These are phyloP conservation scores for Venturia canescens DNA, from an alignment of 1,140 invertebrate species.

Conservation along the genomic window DNA sequence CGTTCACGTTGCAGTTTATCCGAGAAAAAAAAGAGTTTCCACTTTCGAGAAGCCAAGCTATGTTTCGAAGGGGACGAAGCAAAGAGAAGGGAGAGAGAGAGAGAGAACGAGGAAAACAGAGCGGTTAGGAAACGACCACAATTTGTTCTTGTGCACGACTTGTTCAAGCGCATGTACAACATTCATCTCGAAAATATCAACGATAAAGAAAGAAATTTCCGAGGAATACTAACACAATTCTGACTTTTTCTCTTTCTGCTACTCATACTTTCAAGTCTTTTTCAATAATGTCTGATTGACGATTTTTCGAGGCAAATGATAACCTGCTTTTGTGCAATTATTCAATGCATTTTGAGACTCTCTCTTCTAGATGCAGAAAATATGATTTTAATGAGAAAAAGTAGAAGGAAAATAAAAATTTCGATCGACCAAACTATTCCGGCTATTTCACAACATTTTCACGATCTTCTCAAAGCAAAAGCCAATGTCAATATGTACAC, in stretches of 20 bases:
- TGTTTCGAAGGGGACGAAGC: neutral
- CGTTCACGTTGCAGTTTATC: slow-evolving; percentile 22
- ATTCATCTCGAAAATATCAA: slow-evolving; percentile 6
- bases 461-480: too few relatives aligned
- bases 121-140: slow-evolving; percentile 17
- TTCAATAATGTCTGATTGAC: too few relatives aligned
- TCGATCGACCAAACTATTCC: too few relatives aligned
- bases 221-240: neutral
- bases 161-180: neutral
- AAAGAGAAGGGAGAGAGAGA: neutral
- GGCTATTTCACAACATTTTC: too few relatives aligned
- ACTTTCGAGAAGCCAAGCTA: neutral
- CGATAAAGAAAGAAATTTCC: neutral
- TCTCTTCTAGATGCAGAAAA: too few relatives aligned
- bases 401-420: too few relatives aligned
- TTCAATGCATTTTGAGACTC: too few relatives aligned
- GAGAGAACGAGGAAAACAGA: neutral
- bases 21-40: neutral
- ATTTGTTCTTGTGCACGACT: slow-evolving; percentile 12
- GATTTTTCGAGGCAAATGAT: too few relatives aligned
- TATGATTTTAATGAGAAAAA: too few relatives aligned
- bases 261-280: neutral
- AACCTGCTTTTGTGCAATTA: too few relatives aligned
- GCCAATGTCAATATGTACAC: too few relatives aligned
- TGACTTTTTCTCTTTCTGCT: neutral